Percentiles rank a stretch among this genome's conserved stretches.
phyloP scores from a whole-genome alignment of 64 coral and sea anemone genomes.

The Stichodactyla mertensii region DNA sequence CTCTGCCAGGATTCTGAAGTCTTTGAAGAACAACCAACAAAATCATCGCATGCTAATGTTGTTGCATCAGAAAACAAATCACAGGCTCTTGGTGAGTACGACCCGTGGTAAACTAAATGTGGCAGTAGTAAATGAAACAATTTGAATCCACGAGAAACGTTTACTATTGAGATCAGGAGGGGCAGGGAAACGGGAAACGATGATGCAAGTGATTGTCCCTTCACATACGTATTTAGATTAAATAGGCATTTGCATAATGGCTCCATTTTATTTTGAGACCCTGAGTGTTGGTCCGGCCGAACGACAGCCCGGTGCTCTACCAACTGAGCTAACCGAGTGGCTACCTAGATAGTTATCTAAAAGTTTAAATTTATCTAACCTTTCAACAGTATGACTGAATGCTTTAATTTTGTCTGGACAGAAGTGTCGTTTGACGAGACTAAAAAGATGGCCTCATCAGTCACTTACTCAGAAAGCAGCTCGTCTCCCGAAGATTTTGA shows the following conservation, averaged over 20 bases:
- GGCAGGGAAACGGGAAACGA: too few species aligned
- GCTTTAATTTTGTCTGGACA: background rate
- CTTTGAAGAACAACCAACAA: background rate
- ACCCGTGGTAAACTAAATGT: background rate
- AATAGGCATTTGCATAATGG: too few species aligned
- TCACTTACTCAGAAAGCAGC: conserved; percentile 16
- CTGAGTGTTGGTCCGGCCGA: too few species aligned
- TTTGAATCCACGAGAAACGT: too few species aligned
- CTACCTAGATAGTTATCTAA: too few species aligned
- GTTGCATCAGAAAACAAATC: background rate
- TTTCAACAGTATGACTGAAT: background rate
- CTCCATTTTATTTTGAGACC: too few species aligned
- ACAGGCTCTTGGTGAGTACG: background rate
- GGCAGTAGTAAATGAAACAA: too few species aligned
- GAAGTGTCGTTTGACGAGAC: conserved; percentile 22
- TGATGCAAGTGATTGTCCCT: too few species aligned
- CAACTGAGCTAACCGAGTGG: too few species aligned
- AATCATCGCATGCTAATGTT: background rate
- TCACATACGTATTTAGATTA: too few species aligned
- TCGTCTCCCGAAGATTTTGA: conserved; percentile 71
- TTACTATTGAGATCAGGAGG: too few species aligned
- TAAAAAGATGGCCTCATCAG: background rate
- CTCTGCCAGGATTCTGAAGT: background rate
- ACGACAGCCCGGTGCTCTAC: too few species aligned
- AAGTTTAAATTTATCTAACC: background rate